Percentiles rank a stretch among this genome's conserved stretches.
phyloP scores from a whole-genome alignment of 2,888 invertebrate genomes.

The Trichopoda pennipes region DNA sequence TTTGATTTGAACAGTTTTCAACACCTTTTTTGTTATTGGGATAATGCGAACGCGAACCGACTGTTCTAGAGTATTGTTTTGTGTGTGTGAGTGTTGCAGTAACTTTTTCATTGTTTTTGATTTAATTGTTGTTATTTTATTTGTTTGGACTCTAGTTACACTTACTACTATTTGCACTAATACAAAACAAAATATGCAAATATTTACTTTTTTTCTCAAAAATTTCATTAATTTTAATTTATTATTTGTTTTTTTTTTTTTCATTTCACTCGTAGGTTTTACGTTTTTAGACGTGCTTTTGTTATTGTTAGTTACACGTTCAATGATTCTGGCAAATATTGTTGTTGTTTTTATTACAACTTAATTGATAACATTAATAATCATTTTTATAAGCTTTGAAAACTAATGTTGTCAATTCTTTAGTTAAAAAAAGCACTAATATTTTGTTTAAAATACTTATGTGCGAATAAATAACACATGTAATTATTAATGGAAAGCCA shows the following conservation, averaged over 20 bases:
- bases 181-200: slow-evolving; percentile 58
- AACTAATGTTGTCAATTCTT: too few species aligned
- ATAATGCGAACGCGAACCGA: not conserved
- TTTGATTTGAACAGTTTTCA: too few species aligned
- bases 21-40: too few species aligned
- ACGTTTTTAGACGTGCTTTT: slow-evolving; percentile 1
- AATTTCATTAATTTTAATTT: slow-evolving; percentile 45
- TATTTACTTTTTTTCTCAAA: slow-evolving; percentile 8
- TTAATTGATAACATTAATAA: slow-evolving; percentile 25
- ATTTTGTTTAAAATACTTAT: too few species aligned
- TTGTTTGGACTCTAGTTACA: slow-evolving; percentile 36
- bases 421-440: not conserved
- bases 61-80: not conserved
- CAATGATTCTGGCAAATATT: slow-evolving; percentile 15
- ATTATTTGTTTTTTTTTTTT: slow-evolving; percentile 15
- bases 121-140: slow-evolving; percentile 30
- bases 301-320: slow-evolving; percentile 27
- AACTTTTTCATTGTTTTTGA: slow-evolving; percentile 15
- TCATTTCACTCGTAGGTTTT: not conserved
- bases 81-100: not conserved
- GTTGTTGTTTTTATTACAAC: slow-evolving; percentile 32
- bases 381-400: not conserved
- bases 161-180: slow-evolving; percentile 43
- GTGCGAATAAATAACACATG: too few species aligned
- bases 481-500: too few species aligned